Evolutionary conservation across 1,140 invertebrate species (phyloP).

Genomic region (Olivierus martensii): DNA sequence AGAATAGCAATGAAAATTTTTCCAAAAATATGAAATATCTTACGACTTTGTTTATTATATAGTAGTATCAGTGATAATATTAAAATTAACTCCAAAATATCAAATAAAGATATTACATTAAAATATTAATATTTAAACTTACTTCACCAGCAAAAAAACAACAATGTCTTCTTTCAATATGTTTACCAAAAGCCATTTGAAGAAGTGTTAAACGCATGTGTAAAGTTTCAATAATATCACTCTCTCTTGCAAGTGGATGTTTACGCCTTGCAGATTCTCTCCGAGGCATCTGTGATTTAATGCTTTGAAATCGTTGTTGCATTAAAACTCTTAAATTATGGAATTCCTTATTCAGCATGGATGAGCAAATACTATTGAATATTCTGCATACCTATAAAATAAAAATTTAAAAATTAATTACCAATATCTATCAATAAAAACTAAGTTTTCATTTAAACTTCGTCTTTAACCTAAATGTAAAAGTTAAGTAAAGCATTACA

Average conservation of each 20-base stretch:
- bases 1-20: no score
- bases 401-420: no score
- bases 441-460: no score
- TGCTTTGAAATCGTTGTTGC: conserved; percentile 60
- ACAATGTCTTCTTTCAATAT: conserved; percentile 75
- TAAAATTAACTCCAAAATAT: no score
- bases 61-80: no score
- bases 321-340: conserved; percentile 62
- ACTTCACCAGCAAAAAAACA: conserved; percentile 83
- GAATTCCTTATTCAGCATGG: conserved; percentile 64
- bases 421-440: no score
- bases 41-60: no score
- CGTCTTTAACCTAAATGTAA: no score
- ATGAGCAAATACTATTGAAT: conserved; percentile 59
- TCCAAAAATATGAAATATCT: no score
- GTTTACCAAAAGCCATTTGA: conserved; percentile 82
- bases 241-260: conserved; percentile 69
- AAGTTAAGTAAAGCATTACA: no score
- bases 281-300: conserved; percentile 69
- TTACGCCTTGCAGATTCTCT: conserved; percentile 66
- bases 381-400: conserved; percentile 52
- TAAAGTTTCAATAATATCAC: conserved; percentile 74
- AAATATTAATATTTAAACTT: conserved; percentile 24
- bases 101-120: no score
- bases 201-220: conserved; percentile 72